Evolutionary conservation across 2,888 invertebrate species (phyloP).

Genomic region (Agrotis exclamationis): DNA sequence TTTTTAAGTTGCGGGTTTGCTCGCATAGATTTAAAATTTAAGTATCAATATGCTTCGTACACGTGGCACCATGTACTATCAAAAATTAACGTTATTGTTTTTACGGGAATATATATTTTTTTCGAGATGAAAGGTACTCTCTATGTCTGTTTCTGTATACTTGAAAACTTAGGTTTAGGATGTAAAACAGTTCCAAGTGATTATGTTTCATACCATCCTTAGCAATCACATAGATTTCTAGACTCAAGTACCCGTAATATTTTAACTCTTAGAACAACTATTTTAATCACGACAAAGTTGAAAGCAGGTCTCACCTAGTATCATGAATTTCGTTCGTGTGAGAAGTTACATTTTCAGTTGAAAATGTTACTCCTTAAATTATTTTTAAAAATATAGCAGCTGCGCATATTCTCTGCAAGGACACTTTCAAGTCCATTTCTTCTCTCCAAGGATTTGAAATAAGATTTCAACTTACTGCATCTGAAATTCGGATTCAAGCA

Average conservation of each 20-base stretch:
- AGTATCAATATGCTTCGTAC: no score
- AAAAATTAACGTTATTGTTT: no score
- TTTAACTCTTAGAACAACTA: slow-evolving; percentile 1
- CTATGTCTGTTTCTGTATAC: no score
- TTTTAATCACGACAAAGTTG: slow-evolving; percentile 17
- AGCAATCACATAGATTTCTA: no score
- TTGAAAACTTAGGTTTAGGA: no score
- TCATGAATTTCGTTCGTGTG: background rate
- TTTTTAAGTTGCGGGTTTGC: no score
- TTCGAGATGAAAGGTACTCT: no score
- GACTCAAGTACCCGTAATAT: background rate
- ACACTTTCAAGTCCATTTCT: slow-evolving; percentile 37
- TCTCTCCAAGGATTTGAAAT: slow-evolving; percentile 35
- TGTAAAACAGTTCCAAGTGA: no score
- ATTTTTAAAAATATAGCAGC: slow-evolving; percentile 25
- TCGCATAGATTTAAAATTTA: no score
- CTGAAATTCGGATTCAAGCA: slow-evolving; percentile 31
- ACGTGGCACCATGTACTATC: no score
- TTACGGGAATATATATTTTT: no score
- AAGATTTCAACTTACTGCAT: slow-evolving; percentile 26
- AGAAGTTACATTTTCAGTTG: slow-evolving; percentile 18
- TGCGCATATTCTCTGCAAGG: slow-evolving; percentile 17
- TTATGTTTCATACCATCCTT: background rate
- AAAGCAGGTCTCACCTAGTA: slow-evolving; percentile 14
- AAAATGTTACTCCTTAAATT: slow-evolving; percentile 17